Evolutionary conservation across 2,888 invertebrate genomes (phyloP).

Genomic region (Drosophila macrospina): DNA sequence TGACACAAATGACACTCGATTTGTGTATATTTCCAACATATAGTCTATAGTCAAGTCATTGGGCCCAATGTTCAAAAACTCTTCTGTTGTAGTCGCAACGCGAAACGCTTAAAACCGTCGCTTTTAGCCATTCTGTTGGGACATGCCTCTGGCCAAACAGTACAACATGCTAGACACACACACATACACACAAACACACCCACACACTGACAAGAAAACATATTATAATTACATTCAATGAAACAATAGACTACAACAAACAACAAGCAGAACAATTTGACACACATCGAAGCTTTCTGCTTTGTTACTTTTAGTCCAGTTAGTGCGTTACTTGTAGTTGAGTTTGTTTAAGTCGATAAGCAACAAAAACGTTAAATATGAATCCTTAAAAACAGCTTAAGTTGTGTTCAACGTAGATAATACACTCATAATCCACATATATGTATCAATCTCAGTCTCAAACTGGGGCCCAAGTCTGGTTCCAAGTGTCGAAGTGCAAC

Average conservation of each 20-base stretch:
- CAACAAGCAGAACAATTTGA: conserved; percentile 29
- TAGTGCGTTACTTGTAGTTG: conserved; percentile 75
- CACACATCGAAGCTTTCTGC: conserved; percentile 64
- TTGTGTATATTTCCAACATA: conserved; percentile 21
- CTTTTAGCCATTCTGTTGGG: conserved; percentile 59
- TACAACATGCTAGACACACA: conserved; percentile 22
- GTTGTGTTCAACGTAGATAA: conserved; percentile 71
- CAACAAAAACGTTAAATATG: conserved; percentile 33
- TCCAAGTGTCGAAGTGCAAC: conserved; percentile 40
- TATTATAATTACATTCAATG: not conserved
- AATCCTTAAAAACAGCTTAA: conserved; percentile 52
- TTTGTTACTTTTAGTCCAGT: conserved; percentile 69
- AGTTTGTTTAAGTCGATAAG: conserved; percentile 64
- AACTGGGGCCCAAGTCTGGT: conserved; percentile 41
- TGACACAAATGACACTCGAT: conserved; percentile 30
- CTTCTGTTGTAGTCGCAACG: conserved; percentile 36
- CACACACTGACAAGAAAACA: conserved; percentile 22
- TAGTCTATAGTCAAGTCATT: conserved; percentile 14
- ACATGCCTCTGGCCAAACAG: conserved; percentile 43
- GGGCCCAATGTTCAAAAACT: conserved; percentile 16
- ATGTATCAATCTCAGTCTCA: conserved; percentile 23
- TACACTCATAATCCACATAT: conserved; percentile 42
- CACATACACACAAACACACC: conserved; percentile 23
- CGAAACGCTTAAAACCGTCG: conserved; percentile 36
- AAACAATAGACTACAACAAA: conserved; percentile 24